phyloP scores from a whole-genome alignment of 2,797 vertebrate species.

The Chiloscyllium punctatum region DNA sequence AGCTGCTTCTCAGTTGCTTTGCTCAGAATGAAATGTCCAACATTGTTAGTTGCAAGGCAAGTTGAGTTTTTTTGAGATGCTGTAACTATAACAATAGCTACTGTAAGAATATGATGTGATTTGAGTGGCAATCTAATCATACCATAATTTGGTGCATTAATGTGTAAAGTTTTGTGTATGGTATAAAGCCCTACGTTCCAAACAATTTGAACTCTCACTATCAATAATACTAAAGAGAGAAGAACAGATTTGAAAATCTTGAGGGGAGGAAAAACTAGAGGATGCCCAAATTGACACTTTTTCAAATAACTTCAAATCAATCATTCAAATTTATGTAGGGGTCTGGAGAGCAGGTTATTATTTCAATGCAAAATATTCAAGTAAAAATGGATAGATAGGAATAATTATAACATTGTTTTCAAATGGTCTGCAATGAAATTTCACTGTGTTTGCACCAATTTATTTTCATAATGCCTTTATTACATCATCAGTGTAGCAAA shows the following conservation, averaged over 20 bases:
- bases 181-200: not conserved
- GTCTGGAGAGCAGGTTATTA: not conserved
- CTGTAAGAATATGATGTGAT: not conserved
- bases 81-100: not conserved
- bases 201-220: not conserved
- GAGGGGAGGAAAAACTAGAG: not conserved
- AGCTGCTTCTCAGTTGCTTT: not conserved
- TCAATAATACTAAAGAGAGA: not conserved
- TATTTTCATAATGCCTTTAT: not conserved
- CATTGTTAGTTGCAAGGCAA: not conserved
- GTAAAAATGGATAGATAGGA: not conserved
- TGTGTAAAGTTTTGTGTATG: no score
- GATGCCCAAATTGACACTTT: not conserved
- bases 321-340: not conserved
- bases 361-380: not conserved
- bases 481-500: not conserved
- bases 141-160: not conserved
- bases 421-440: not conserved
- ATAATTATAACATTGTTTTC: not conserved
- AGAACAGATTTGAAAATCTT: not conserved
- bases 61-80: not conserved
- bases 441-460: not conserved
- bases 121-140: not conserved
- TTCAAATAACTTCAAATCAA: not conserved
- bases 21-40: not conserved